These are phyloP conservation scores for Samia ricini DNA, from an alignment of 1,140 invertebrate species.

Conservation along the genomic window DNA sequence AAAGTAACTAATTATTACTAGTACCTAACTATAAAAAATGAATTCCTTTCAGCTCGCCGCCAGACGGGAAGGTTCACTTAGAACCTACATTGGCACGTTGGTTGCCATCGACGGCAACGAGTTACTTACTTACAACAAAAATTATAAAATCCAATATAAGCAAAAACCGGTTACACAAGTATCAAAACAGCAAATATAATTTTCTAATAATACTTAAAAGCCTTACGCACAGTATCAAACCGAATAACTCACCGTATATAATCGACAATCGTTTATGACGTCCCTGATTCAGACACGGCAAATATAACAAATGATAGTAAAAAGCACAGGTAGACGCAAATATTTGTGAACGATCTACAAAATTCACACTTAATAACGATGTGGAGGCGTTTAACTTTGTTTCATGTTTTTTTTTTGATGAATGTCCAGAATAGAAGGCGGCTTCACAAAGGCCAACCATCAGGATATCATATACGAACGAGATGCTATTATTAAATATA, in stretches of 20 bases:
- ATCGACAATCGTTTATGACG: conserved; percentile 52
- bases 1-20: no score
- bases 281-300: conserved; percentile 63
- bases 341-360: conserved; percentile 76
- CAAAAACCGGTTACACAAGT: no score
- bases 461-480: conserved; percentile 27
- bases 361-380: conserved; percentile 76
- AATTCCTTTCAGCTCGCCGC: no score
- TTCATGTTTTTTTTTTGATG: conserved; percentile 39
- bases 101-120: no score
- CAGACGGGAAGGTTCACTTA: no score
- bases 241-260: conserved; percentile 47
- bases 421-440: conserved; percentile 32
- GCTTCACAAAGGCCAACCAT: conserved; percentile 64
- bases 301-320: conserved; percentile 57
- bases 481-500: background rate
- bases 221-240: background rate
- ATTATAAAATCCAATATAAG: no score
- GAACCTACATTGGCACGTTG: no score
- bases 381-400: conserved; percentile 37
- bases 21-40: no score
- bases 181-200: no score
- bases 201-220: background rate
- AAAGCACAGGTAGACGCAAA: conserved; percentile 75
- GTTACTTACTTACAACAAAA: no score